These are phyloP conservation scores for Rhinopomastus cyanomelas DNA, from an alignment of 2,113 vertebrate species.

Conservation along the genomic window DNA sequence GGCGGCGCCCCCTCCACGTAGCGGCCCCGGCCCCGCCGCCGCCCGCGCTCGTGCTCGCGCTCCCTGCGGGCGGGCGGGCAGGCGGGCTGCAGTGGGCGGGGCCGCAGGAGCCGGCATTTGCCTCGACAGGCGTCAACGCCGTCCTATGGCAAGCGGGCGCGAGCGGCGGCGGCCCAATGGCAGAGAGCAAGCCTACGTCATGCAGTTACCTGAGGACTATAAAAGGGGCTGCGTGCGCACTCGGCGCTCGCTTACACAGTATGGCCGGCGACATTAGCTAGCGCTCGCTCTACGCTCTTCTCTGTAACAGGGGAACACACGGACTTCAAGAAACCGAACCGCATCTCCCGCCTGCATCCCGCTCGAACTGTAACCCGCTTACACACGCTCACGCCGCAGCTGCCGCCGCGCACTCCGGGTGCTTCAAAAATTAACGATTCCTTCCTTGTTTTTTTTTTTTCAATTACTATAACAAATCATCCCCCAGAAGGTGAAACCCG, in stretches of 20 bases:
- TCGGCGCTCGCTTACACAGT: slow-evolving; percentile 89
- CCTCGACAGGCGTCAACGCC: not conserved
- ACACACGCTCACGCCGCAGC: slow-evolving; percentile 39
- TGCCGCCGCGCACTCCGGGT: slow-evolving; percentile 55
- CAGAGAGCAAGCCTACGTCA: not conserved
- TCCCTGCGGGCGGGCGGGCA: not conserved
- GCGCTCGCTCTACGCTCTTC: slow-evolving; percentile 93
- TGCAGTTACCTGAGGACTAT: slow-evolving; percentile 59
- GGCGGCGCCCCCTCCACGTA: not conserved
- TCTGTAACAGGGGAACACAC: slow-evolving; percentile 97
- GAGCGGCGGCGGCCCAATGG: not conserved
- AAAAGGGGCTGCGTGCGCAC: slow-evolving; percentile 69
- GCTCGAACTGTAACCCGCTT: slow-evolving; percentile 62
- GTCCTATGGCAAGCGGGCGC: slow-evolving; percentile 25
- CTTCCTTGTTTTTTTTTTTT: not conserved
- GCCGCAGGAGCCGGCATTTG: not conserved
- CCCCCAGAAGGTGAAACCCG: slow-evolving; percentile 34
- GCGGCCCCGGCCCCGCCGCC: not conserved
- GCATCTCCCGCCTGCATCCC: slow-evolving; percentile 70
- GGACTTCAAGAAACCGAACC: slow-evolving; percentile 86
- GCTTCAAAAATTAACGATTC: not conserved
- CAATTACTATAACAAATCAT: slow-evolving; percentile 61
- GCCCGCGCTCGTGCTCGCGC: not conserved
- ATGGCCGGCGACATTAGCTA: slow-evolving; percentile 99
- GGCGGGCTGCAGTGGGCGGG: not conserved